These are phyloP conservation scores for Drosophila jambulina DNA, from an alignment of 1,140 invertebrate genomes.

Conservation along the genomic window DNA sequence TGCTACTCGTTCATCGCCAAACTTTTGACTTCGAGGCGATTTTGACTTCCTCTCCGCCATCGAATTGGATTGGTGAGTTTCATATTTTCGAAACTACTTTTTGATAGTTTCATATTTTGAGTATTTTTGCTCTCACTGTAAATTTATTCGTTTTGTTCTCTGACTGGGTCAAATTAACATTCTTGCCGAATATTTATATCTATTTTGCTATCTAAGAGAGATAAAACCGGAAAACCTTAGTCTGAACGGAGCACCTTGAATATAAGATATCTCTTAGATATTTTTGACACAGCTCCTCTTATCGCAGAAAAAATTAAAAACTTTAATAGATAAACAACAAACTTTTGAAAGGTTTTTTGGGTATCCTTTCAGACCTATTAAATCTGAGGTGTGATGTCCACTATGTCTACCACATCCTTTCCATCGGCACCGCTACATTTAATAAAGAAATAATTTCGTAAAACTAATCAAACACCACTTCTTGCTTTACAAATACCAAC, in stretches of 20 bases:
- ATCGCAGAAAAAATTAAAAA: too few species aligned
- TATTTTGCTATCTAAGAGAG: background rate
- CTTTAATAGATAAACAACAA: background rate
- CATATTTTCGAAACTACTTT: background rate
- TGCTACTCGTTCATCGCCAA: constrained; percentile 17
- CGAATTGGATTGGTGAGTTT: background rate
- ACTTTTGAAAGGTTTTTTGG: background rate
- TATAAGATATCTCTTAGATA: background rate
- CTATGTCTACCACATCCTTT: too few species aligned
- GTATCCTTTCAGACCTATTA: too few species aligned
- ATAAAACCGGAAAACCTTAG: background rate
- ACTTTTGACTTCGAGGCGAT: constrained; percentile 23
- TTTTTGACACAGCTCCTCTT: background rate
- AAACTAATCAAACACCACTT: background rate
- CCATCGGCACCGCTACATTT: too few species aligned
- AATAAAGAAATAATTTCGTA: too few species aligned
- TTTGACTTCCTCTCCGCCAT: background rate
- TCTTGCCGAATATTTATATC: background rate
- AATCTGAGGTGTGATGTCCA: too few species aligned
- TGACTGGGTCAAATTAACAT: background rate
- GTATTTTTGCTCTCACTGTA: background rate
- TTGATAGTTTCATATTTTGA: background rate
- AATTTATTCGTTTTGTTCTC: too few species aligned
- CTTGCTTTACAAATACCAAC: background rate
- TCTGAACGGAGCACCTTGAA: too few species aligned